Evolutionary conservation across 2,888 invertebrate genomes (phyloP).

Genomic region (Xylocampa areola): DNA sequence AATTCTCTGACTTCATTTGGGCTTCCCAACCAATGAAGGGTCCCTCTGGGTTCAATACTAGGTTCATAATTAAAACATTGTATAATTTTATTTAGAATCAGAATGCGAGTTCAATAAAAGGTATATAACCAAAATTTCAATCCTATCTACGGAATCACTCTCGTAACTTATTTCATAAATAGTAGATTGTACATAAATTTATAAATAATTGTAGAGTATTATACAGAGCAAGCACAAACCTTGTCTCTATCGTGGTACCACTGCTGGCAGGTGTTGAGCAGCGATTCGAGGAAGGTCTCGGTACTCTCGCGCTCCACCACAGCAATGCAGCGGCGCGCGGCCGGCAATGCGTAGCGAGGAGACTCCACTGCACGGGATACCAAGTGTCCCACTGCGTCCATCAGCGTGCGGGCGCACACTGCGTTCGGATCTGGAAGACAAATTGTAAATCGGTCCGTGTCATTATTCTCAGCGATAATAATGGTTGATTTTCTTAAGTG

Average conservation of each 20-base stretch:
- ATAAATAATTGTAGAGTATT: no score
- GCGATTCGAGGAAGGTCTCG: conserved; percentile 96
- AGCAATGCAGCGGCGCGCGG: conserved; percentile 95
- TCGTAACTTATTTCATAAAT: no score
- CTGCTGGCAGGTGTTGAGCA: conserved; percentile 96
- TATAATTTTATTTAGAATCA: no score
- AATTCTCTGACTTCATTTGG: no score
- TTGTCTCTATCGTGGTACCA: conserved; percentile 94
- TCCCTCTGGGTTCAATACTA: neutral
- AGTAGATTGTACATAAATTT: no score
- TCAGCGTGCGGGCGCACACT: conserved; percentile 91
- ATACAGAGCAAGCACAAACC: conserved; percentile 53
- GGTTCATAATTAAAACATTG: neutral
- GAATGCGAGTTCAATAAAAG: no score
- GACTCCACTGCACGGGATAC: conserved; percentile 95
- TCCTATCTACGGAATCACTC: no score
- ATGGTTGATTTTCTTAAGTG: no score
- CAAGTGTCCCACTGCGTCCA: conserved; percentile 95
- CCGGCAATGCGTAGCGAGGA: conserved; percentile 94
- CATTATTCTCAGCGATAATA: no score
- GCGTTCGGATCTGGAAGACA: conserved; percentile 92
- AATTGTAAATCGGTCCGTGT: neutral
- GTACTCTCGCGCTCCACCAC: conserved; percentile 96
- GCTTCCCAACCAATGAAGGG: neutral
- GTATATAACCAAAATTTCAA: no score